A percentile compares a stretch with the other conserved stretches of the same genome.
Evolutionary conservation across 2,113 vertebrate species (phyloP).

Genomic region (Sphyrna mokarran): DNA sequence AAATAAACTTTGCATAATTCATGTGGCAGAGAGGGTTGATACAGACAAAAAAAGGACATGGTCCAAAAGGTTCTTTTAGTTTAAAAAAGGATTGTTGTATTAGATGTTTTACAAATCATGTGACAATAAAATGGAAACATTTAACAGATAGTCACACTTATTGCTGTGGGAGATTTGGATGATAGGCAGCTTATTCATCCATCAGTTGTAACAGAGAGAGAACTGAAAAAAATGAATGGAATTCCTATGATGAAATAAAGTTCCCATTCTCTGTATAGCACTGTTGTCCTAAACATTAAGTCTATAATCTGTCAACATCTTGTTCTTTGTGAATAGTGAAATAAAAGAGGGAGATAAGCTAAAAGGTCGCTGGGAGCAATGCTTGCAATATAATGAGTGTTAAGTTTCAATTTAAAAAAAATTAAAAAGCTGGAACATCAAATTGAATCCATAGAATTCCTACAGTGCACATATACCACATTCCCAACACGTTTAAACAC

Average conservation of each 20-base stretch:
- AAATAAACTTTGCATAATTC: not conserved
- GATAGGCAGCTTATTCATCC: not conserved
- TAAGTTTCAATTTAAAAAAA: not conserved
- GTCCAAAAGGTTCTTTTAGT: not conserved
- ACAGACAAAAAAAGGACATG: not conserved
- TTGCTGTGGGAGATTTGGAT: not conserved
- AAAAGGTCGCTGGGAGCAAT: not conserved
- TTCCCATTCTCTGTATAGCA: not conserved
- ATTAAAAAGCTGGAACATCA: not conserved
- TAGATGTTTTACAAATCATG: not conserved
- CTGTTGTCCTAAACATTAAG: not conserved
- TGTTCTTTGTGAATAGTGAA: not conserved
- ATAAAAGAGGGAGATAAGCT: not conserved
- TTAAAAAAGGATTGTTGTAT: not conserved
- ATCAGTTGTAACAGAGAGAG: not conserved
- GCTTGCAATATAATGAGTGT: not conserved
- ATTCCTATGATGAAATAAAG: no score
- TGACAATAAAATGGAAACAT: not conserved
- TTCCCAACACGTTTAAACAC: no score
- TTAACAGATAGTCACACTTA: no score
- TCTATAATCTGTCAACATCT: not conserved
- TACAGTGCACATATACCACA: no score
- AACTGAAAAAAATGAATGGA: not conserved
- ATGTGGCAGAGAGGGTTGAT: not conserved
- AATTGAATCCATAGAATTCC: no score